Evolutionary conservation across 2,797 vertebrate genomes (phyloP).

Genomic region (Malacoraja senta): DNA sequence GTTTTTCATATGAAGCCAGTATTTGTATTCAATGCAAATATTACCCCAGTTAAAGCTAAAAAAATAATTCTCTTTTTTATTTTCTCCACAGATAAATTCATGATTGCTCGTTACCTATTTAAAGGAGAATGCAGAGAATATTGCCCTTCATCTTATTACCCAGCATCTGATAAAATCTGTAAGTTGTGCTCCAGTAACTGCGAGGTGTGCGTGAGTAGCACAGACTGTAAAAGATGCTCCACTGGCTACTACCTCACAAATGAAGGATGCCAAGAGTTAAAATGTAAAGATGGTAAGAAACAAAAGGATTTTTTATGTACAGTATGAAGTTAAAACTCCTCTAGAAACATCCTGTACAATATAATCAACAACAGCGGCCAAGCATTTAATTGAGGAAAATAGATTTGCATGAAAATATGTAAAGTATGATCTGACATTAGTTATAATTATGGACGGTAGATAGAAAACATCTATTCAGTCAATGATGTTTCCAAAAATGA

Average conservation of each 20-base stretch:
- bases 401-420: neutral
- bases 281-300: slow-evolving; percentile 68
- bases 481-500: neutral
- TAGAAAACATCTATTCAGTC: neutral
- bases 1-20: neutral
- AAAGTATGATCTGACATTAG: neutral
- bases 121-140: slow-evolving; percentile 63
- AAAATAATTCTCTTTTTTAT: slow-evolving; percentile 16
- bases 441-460: neutral
- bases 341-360: neutral
- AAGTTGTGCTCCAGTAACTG: slow-evolving; percentile 66
- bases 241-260: slow-evolving; percentile 56
- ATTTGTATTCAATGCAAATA: neutral
- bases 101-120: slow-evolving; percentile 60
- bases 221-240: slow-evolving; percentile 63
- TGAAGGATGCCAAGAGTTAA: slow-evolving; percentile 60
- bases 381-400: neutral
- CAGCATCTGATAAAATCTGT: slow-evolving; percentile 55
- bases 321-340: neutral
- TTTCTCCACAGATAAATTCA: slow-evolving; percentile 62
- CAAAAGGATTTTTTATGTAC: neutral
- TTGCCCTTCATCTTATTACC: slow-evolving; percentile 70
- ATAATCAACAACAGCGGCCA: neutral
- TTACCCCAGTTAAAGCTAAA: neutral
- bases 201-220: slow-evolving; percentile 56